phyloP scores from a whole-genome alignment of 2,113 vertebrate genomes.

The Dasyornis broadbenti region DNA sequence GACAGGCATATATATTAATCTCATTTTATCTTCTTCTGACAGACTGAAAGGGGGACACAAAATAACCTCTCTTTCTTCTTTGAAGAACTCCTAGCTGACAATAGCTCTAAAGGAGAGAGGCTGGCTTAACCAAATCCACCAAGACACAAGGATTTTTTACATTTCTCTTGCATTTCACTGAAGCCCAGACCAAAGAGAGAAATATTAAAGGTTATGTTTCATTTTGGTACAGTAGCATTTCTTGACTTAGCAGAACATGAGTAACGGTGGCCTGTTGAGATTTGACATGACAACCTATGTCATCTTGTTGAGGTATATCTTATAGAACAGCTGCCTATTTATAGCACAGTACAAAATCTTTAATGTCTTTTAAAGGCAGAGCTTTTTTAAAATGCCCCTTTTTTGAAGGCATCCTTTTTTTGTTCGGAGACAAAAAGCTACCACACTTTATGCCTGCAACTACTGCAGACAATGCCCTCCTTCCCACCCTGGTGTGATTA shows the following conservation, averaged over 20 bases:
- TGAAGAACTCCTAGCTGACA: slow-evolving; percentile 65
- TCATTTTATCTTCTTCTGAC: slow-evolving; percentile 34
- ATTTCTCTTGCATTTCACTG: slow-evolving; percentile 65
- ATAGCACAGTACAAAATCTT: slow-evolving; percentile 64
- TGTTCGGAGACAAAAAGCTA: slow-evolving; percentile 7
- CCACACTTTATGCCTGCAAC: not conserved
- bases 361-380: slow-evolving; percentile 50
- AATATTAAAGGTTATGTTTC: slow-evolving; percentile 83
- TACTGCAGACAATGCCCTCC: not conserved
- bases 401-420: not conserved
- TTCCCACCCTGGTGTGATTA: not conserved
- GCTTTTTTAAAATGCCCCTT: slow-evolving; percentile 53
- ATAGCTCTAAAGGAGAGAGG: slow-evolving; percentile 60
- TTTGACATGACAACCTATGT: slow-evolving; percentile 78
- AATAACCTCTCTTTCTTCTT: slow-evolving; percentile 18
- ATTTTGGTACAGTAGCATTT: slow-evolving; percentile 67
- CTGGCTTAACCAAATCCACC: slow-evolving; percentile 71
- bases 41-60: slow-evolving; percentile 12
- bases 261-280: slow-evolving; percentile 69
- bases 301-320: slow-evolving; percentile 57
- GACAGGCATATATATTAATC: not conserved
- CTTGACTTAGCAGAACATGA: slow-evolving; percentile 67
- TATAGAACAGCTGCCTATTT: slow-evolving; percentile 64
- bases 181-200: slow-evolving; percentile 75
- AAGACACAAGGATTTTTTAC: slow-evolving; percentile 71